phyloP scores from a whole-genome alignment of 2,797 vertebrate genomes.

The Poeciliopsis turneri region DNA sequence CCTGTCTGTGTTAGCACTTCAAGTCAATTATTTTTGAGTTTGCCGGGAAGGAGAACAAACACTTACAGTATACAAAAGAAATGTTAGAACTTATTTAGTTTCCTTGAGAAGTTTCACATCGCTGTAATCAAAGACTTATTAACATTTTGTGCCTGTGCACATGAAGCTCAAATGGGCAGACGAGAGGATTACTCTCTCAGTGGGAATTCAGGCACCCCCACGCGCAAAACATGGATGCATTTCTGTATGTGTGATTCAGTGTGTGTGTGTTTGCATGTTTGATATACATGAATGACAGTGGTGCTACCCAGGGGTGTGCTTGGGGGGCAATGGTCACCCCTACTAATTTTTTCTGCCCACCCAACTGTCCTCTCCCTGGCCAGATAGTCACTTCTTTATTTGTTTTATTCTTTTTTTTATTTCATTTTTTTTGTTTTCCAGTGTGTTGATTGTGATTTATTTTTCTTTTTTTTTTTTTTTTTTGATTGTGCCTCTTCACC shows the following conservation, averaged over 20 bases:
- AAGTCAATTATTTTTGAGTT: constrained; percentile 89
- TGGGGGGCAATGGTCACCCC: constrained; percentile 1
- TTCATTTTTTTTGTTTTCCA: neutral
- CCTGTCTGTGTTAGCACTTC: constrained; percentile 88
- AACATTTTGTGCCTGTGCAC: constrained; percentile 69
- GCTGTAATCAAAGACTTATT: constrained; percentile 79
- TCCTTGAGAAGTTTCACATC: constrained; percentile 80
- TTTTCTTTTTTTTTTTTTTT: neutral
- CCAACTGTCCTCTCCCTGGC: neutral
- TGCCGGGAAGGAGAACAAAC: constrained; percentile 83
- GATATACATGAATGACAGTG: constrained; percentile 36
- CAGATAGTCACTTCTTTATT: neutral
- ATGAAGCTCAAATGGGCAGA: constrained; percentile 73
- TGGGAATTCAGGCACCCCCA: constrained; percentile 71
- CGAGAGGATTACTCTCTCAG: constrained; percentile 77
- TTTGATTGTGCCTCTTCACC: neutral
- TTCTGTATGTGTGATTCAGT: constrained; percentile 18
- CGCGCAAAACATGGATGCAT: constrained; percentile 61
- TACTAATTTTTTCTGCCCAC: neutral
- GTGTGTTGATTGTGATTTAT: neutral
- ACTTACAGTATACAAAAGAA: constrained; percentile 79
- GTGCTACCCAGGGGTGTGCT: neutral
- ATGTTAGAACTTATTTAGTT: constrained; percentile 81
- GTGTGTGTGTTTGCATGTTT: constrained; percentile 16
- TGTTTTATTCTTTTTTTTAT: neutral